Conservation (phyloP, 2,797 vertebrate species). For the Alectoris magna region DNA sequence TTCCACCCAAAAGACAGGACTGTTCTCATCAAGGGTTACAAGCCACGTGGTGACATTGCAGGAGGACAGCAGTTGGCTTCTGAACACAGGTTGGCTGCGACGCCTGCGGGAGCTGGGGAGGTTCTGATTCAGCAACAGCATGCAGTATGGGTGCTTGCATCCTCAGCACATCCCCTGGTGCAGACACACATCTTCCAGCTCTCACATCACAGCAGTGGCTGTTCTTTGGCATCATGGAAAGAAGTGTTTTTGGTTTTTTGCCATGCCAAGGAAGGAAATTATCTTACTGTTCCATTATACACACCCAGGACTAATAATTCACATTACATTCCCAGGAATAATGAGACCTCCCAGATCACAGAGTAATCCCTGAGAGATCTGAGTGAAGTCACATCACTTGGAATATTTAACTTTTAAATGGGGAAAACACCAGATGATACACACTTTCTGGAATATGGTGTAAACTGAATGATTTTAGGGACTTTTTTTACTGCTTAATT, state of each 20-base stretch:
- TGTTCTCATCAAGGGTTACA: background rate
- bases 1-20: background rate
- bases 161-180: background rate
- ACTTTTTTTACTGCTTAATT: background rate
- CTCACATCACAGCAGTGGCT: background rate
- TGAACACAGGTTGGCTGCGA: background rate
- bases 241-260: background rate
- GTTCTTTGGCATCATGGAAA: background rate
- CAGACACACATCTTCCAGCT: background rate
- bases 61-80: background rate
- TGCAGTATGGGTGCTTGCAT: background rate
- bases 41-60: fast-evolving
- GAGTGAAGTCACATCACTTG: background rate
- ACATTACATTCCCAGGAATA: background rate
- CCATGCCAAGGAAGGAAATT: background rate
- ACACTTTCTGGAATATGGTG: background rate
- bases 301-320: background rate
- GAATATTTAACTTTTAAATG: background rate
- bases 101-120: background rate
- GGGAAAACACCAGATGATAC: background rate
- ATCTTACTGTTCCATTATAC: background rate
- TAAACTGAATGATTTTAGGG: background rate
- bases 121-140: background rate
- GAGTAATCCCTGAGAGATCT: background rate
- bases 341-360: background rate